Conservation (phyloP, 2,113 vertebrate species). For the Sitta europaea region DNA sequence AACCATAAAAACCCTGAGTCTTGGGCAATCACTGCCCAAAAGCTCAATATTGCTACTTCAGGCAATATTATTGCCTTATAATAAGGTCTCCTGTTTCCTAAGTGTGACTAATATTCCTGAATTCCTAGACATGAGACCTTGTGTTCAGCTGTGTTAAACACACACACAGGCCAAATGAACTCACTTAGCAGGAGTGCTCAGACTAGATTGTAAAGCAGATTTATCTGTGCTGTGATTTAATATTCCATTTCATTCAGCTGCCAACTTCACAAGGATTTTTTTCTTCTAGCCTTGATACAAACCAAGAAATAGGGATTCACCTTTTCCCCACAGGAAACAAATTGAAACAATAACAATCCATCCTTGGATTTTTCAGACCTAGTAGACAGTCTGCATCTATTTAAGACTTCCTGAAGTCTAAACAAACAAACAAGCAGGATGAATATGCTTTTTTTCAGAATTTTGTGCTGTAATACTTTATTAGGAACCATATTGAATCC, state of each 20-base stretch:
- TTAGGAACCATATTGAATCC: not conserved
- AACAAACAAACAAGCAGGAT: not conserved
- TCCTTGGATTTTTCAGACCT: not conserved
- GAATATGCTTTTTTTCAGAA: not conserved
- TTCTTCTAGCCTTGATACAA: not conserved
- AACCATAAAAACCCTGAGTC: not conserved
- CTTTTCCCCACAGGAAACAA: not conserved
- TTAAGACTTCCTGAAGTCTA: not conserved
- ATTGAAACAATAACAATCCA: not conserved
- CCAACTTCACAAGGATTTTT: not conserved
- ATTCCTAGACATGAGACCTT: not conserved
- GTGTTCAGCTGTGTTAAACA: not conserved
- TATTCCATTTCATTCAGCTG: conserved; percentile 13
- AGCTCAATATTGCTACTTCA: not conserved
- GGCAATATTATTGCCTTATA: not conserved
- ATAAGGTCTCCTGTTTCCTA: not conserved
- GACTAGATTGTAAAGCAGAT: not conserved
- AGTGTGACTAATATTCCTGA: not conserved
- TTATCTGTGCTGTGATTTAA: not conserved
- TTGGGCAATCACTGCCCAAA: not conserved
- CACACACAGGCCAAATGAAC: not conserved
- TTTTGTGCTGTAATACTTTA: not conserved
- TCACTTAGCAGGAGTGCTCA: not conserved
- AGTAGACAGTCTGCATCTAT: not conserved
- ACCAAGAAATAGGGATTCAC: not conserved